Evolutionary conservation across 2,888 invertebrate species (phyloP).

Genomic region (Lycocerus yunnanus): DNA sequence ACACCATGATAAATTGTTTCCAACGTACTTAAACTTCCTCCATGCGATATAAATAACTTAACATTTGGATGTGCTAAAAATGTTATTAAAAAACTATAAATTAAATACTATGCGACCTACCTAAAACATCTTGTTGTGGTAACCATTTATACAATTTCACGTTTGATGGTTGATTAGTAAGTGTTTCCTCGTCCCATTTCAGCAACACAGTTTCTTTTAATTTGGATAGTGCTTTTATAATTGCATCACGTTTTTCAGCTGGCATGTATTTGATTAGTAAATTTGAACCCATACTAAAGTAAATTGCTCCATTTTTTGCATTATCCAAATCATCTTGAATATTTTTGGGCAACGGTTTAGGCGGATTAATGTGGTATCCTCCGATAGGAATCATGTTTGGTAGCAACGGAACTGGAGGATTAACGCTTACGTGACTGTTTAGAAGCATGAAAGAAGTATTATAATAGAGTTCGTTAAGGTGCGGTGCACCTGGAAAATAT

Average conservation of each 20-base stretch:
- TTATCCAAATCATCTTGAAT: conserved; percentile 59
- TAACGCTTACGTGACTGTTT: conserved; percentile 58
- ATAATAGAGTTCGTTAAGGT: conserved; percentile 36
- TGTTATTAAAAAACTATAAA: not conserved
- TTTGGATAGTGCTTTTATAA: conserved; percentile 62
- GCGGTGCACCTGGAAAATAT: conserved; percentile 40
- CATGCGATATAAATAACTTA: conserved; percentile 20
- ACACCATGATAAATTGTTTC: conserved; percentile 19
- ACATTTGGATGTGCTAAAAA: conserved; percentile 26
- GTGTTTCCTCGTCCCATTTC: conserved; percentile 68
- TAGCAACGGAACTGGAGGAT: conserved; percentile 57
- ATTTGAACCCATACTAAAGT: conserved; percentile 66
- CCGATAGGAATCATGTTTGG: conserved; percentile 64
- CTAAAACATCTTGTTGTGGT: conserved; percentile 45
- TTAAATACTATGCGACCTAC: conserved; percentile 28
- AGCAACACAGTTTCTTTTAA: conserved; percentile 68
- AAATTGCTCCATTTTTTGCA: conserved; percentile 61
- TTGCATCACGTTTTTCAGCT: conserved; percentile 56
- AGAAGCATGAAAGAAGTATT: conserved; percentile 43
- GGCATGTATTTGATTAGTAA: conserved; percentile 62
- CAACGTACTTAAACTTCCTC: conserved; percentile 12
- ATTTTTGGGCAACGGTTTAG: conserved; percentile 49
- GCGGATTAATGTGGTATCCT: conserved; percentile 56
- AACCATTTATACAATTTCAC: conserved; percentile 40
- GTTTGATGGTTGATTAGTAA: conserved; percentile 33